A percentile compares a stretch with the other conserved stretches of the same genome.
Evolutionary conservation across 2,888 invertebrate genomes (phyloP).

Genomic region (Thymelicus lineola): DNA sequence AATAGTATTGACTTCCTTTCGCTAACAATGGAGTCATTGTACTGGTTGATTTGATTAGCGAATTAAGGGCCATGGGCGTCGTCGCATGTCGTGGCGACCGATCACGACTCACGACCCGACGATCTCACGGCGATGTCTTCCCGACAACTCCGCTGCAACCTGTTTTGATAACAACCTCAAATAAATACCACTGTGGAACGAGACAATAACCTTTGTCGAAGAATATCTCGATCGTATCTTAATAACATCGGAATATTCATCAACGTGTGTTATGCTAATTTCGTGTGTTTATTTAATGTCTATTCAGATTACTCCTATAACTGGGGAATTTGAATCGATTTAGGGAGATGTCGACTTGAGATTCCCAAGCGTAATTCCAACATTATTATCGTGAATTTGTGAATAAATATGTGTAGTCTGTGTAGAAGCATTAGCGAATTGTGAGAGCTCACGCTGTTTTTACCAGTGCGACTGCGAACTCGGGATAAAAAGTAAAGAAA

Average conservation of each 20-base stretch:
- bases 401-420: constrained; percentile 48
- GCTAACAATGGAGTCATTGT: constrained; percentile 75
- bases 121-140: constrained; percentile 67
- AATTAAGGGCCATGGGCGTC: constrained; percentile 62
- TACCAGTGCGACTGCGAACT: constrained; percentile 50
- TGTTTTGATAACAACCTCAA: constrained; percentile 32
- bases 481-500: constrained; percentile 61
- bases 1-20: constrained; percentile 51
- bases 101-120: constrained; percentile 78
- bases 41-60: constrained; percentile 73
- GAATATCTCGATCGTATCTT: constrained; percentile 2
- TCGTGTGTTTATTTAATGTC: neutral
- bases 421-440: constrained; percentile 45
- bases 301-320: neutral
- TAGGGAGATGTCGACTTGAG: constrained; percentile 42
- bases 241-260: constrained; percentile 30
- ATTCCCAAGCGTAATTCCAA: constrained; percentile 48
- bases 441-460: constrained; percentile 51
- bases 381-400: constrained; percentile 47
- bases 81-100: constrained; percentile 66
- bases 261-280: constrained; percentile 17
- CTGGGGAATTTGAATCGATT: constrained; percentile 7
- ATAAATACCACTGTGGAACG: constrained; percentile 22
- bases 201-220: constrained; percentile 29
- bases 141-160: constrained; percentile 62